Conservation (phyloP, 2,888 invertebrate species). For the Hydrotaea cyrtoneurina region DNA sequence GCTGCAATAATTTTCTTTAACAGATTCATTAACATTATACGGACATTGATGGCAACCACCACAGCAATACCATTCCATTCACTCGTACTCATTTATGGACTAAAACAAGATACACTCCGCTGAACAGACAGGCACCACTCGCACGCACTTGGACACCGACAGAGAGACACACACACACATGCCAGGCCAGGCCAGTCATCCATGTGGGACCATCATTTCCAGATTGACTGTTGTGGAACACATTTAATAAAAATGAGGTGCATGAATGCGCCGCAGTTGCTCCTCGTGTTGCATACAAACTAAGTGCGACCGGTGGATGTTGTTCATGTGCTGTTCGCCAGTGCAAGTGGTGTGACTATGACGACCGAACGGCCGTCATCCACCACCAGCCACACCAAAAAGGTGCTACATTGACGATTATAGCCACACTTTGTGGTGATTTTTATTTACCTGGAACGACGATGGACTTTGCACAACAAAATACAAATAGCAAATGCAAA, state of each 20-base stretch:
- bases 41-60: slow-evolving; percentile 1
- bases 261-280: not conserved
- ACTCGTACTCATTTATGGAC: not conserved
- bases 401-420: slow-evolving; percentile 55
- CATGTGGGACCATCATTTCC: not conserved
- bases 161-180: no score
- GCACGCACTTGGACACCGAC: no score
- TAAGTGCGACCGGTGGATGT: not conserved
- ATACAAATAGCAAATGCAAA: not conserved
- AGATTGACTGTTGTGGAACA: slow-evolving; percentile 9
- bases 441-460: slow-evolving; percentile 38
- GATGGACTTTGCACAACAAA: slow-evolving; percentile 10
- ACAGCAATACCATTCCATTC: not conserved
- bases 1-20: not conserved
- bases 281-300: slow-evolving; percentile 23
- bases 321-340: not conserved
- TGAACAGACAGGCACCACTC: not conserved
- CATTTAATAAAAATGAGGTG: slow-evolving; percentile 23
- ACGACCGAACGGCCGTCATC: not conserved
- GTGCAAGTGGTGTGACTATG: not conserved
- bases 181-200: no score
- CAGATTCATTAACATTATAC: slow-evolving; percentile 1
- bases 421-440: slow-evolving; percentile 42
- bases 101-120: not conserved
- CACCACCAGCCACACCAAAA: slow-evolving; percentile 8